Evolutionary conservation across 2,888 invertebrate genomes (phyloP).

Genomic region (Ormyrus rosae): DNA sequence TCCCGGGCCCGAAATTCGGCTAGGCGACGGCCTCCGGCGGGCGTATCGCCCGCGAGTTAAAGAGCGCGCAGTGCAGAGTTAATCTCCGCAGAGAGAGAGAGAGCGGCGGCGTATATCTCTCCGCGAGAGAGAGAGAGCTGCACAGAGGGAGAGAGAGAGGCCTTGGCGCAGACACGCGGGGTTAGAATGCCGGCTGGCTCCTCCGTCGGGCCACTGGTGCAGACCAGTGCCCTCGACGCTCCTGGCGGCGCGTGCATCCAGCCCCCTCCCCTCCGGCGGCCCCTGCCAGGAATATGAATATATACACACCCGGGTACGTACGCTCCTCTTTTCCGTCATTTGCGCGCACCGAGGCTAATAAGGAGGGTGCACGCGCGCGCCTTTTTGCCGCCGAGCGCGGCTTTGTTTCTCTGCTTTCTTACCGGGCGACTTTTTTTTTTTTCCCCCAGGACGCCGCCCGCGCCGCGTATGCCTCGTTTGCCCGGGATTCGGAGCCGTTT

Average conservation of each 20-base stretch:
- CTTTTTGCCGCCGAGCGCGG: neutral
- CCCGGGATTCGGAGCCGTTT: no score
- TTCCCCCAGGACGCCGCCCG: neutral
- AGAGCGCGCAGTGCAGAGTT: conserved; percentile 6
- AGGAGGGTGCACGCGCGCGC: neutral
- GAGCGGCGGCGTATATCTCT: no score
- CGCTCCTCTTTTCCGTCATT: conserved; percentile 53
- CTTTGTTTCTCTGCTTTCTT: conserved; percentile 31
- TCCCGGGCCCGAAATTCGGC: no score
- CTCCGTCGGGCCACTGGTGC: conserved; percentile 72
- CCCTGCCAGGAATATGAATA: no score
- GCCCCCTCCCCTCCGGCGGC: conserved; percentile 41
- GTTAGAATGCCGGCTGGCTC: conserved; percentile 70
- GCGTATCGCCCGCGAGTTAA: no score
- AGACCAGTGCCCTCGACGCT: conserved; percentile 71
- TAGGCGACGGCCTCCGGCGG: no score
- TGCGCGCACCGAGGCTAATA: conserved; percentile 22
- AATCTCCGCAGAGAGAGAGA: conserved; percentile 8
- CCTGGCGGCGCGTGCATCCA: conserved; percentile 49
- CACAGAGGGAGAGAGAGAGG: conserved; percentile 42
- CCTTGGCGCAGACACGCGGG: conserved; percentile 62
- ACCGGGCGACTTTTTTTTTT: neutral
- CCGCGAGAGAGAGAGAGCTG: no score
- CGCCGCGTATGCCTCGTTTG: neutral
- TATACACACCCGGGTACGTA: conserved; percentile 57